These are phyloP conservation scores for Elgaria multicarinata DNA, from an alignment of 2,113 vertebrate species.

Conservation along the genomic window DNA sequence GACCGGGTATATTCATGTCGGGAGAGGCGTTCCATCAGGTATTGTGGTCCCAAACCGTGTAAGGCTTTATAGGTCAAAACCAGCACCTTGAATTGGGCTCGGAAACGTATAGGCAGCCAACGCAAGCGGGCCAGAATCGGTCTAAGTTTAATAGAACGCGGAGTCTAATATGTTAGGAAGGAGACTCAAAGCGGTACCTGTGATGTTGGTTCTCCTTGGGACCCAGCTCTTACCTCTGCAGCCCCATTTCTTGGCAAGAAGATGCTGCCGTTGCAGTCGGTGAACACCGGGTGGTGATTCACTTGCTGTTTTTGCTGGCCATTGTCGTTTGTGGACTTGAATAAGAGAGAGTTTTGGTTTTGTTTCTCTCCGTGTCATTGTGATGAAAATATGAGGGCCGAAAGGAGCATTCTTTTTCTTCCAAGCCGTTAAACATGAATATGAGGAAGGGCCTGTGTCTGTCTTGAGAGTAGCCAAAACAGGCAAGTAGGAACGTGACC, in stretches of 20 bases:
- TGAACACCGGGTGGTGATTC: not conserved
- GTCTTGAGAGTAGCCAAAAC: not conserved
- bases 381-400: not conserved
- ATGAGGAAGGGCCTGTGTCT: not conserved
- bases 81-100: too few relatives aligned
- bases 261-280: not conserved
- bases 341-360: not conserved
- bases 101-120: too few relatives aligned
- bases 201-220: slow-evolving; percentile 11
- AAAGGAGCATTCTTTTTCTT: not conserved
- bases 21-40: too few relatives aligned
- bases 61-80: too few relatives aligned
- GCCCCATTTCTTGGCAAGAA: slow-evolving; percentile 26
- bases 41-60: too few relatives aligned
- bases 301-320: not conserved
- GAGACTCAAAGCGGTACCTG: not conserved
- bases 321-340: not conserved
- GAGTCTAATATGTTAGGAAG: slow-evolving; percentile 3
- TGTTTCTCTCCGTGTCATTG: not conserved
- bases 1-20: too few relatives aligned
- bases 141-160: not conserved
- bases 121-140: too few relatives aligned
- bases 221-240: slow-evolving; percentile 18
- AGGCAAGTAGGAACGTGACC: too few relatives aligned
- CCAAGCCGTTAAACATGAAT: not conserved